These are phyloP conservation scores for Microctonus hyperodae DNA, from an alignment of 2,888 invertebrate genomes.

Conservation along the genomic window DNA sequence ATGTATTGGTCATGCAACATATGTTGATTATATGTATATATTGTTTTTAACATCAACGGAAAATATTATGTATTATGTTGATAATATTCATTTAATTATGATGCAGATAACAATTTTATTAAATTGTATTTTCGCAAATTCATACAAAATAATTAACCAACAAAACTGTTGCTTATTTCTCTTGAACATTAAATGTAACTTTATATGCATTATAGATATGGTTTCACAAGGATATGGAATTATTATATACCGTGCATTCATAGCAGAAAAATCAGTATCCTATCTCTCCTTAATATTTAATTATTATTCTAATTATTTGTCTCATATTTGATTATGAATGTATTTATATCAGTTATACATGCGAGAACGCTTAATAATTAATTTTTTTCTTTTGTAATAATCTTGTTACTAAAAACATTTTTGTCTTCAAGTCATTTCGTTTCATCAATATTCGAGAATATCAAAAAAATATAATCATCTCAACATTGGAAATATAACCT, in stretches of 20 bases:
- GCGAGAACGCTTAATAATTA: neutral
- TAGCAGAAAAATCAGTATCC: conserved; percentile 28
- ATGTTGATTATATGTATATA: neutral
- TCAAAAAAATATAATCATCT: conserved; percentile 31
- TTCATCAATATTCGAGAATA: conserved; percentile 3
- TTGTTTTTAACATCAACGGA: neutral
- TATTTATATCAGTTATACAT: conserved; percentile 36
- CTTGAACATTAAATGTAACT: conserved; percentile 31
- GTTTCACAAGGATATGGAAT: conserved; percentile 35
- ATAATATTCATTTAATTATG: neutral
- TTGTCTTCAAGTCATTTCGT: conserved; percentile 20
- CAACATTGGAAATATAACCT: conserved; percentile 18
- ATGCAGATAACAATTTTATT: neutral
- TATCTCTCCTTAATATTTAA: conserved; percentile 38
- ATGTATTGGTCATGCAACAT: neutral
- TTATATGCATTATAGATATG: conserved; percentile 37
- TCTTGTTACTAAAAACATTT: conserved; percentile 9
- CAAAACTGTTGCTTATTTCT: conserved; percentile 13
- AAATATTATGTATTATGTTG: neutral
- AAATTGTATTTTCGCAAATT: neutral
- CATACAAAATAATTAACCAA: conserved; percentile 17
- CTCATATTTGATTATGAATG: conserved; percentile 56
- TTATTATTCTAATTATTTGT: conserved; percentile 61
- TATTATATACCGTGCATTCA: conserved; percentile 9
- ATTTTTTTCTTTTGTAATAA: neutral